Evolutionary conservation across 2,797 vertebrate species (phyloP).

Genomic region (Distichodus sexfasciatus): DNA sequence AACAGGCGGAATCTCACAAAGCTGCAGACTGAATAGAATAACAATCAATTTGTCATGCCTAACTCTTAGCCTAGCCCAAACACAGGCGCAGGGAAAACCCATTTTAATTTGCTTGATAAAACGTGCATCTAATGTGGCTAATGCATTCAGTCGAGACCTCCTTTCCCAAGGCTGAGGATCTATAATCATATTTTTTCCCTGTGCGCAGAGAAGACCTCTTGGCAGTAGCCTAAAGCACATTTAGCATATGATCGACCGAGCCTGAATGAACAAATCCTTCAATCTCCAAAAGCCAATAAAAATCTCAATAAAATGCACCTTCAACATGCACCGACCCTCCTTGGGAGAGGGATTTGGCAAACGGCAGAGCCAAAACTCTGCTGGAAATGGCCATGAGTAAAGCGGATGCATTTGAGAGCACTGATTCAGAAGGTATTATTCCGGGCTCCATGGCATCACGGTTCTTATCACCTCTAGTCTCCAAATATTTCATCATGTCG

Average conservation of each 20-base stretch:
- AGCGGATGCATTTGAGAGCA: slow-evolving; percentile 5
- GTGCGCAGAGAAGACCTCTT: slow-evolving; percentile 37
- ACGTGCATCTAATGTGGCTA: slow-evolving; percentile 44
- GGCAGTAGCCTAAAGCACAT: slow-evolving; percentile 42
- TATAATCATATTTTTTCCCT: slow-evolving; percentile 48
- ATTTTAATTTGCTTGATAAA: slow-evolving; percentile 48
- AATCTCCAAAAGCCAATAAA: slow-evolving; percentile 32
- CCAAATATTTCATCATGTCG: slow-evolving; percentile 5
- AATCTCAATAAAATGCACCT: not conserved
- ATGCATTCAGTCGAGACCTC: slow-evolving; percentile 48
- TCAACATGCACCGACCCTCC: not conserved
- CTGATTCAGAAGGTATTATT: slow-evolving; percentile 3
- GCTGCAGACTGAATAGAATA: slow-evolving; percentile 31
- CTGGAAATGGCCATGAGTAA: slow-evolving; percentile 39
- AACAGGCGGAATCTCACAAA: slow-evolving; percentile 8
- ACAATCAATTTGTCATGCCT: slow-evolving; percentile 44
- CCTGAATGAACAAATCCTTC: slow-evolving; percentile 39
- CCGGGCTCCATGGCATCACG: not conserved
- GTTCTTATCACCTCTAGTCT: not conserved
- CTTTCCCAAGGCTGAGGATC: slow-evolving; percentile 30
- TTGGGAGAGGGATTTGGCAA: not conserved
- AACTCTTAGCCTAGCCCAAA: slow-evolving; percentile 23
- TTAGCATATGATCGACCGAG: slow-evolving; percentile 48
- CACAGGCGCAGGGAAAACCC: slow-evolving; percentile 21
- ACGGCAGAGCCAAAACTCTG: not conserved